Evolutionary conservation across 30 jellyfish, hydroid and myxozoan species (phyloP).

Genomic region (Aurelia sp.): DNA sequence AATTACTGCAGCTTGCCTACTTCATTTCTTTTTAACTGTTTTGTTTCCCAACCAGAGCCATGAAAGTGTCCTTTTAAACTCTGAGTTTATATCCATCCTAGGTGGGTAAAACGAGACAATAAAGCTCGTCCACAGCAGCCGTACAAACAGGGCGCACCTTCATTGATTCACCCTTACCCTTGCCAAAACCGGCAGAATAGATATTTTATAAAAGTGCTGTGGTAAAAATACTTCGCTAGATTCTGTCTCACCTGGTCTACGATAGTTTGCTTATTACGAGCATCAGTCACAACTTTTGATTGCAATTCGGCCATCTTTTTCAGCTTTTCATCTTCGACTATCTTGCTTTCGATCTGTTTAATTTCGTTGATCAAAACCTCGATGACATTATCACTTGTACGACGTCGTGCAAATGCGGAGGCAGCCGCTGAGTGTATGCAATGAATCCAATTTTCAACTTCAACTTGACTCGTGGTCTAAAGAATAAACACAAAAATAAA

Average conservation of each 20-base stretch:
- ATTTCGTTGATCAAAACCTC: constrained; percentile 55
- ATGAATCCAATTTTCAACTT: constrained; percentile 96
- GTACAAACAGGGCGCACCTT: too few species aligned
- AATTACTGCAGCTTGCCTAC: too few species aligned
- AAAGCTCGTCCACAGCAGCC: too few species aligned
- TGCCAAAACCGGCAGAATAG: too few species aligned
- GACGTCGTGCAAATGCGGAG: constrained; percentile 76
- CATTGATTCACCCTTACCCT: too few species aligned
- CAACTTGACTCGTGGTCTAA: constrained; percentile 90
- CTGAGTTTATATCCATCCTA: too few species aligned
- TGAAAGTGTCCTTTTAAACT: too few species aligned
- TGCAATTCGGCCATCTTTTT: constrained; percentile 94
- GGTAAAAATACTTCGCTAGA: too few species aligned
- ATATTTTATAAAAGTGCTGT: too few species aligned
- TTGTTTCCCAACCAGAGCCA: too few species aligned
- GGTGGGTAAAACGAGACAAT: too few species aligned
- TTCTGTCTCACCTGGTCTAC: constrained; percentile 72
- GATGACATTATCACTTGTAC: constrained; percentile 50
- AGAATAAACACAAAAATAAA: not conserved
- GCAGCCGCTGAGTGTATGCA: constrained; percentile 91
- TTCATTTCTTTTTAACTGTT: too few species aligned
- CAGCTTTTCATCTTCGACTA: constrained; percentile 77
- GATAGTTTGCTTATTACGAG: constrained; percentile 76
- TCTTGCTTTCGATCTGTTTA: constrained; percentile 43
- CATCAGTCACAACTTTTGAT: constrained; percentile 86